Evolutionary conservation across 2,113 vertebrate species (phyloP), one percentile per base, ranked within the genome.

Genomic region (Lophotis ruficrista): DNA sequence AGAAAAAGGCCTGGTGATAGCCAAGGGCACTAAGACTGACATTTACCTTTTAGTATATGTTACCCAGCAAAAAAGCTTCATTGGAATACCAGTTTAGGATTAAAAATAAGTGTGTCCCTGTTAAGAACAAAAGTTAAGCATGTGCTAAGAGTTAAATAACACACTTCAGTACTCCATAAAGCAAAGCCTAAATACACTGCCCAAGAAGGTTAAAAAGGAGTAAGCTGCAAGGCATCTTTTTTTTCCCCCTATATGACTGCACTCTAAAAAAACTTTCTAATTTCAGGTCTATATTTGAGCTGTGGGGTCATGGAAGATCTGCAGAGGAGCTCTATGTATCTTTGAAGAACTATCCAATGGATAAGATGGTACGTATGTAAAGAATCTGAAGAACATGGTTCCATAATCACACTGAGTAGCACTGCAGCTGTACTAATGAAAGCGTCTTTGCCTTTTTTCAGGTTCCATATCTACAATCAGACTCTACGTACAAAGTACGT

Each of bases 241-340:
- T 18, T 4, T 37, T 38, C 31, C 31, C 31, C 16, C 16, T 4
- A 0, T 69, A 18, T 96, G 84, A 93, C 58, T 71, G n/a, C 81
- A 24, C 48, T 88, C 31, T 62, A 18, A 71, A 78, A 89, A 89
- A 83, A 61, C 12, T 62, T 93, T 90, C 53, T 85, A 19, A 78
- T 97, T 98, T 82, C 97, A 99, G 99, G 97, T 99, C 99, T 92
- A 92, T 99, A 61, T 99, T 99, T 99, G 99, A 99, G 83, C 97
- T 99, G 6, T 99, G 99, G 99, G 99, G 99, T 84, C 98, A 99
- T 85, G 99, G 99, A 89, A 97, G 78, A 87, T 99, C 99, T 79
- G 94, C 96, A 3, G 97, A 96, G 47, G 99, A 99, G 62, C 98
- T 99, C 82, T 98, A 98, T 97, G 94, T 92, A 48, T 99, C 99